Base-by-base conservation (phyloP, 2,113 vertebrate genomes). In the Nesoenas mayeri region DNA sequence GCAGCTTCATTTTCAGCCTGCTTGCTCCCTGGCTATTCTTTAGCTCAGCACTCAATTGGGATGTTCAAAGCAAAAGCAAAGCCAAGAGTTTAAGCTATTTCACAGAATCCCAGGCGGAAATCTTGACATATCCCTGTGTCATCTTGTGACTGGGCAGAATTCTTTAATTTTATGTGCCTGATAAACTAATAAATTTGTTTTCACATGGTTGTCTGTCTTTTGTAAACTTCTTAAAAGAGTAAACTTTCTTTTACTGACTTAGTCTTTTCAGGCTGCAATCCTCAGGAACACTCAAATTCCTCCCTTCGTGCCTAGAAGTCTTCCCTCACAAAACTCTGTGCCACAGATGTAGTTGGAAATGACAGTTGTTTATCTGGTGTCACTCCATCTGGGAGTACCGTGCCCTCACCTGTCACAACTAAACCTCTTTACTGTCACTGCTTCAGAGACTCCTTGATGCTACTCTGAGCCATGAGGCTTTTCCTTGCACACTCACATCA, bases 51-150 rank as follows among this genome's bases (percentile, higher is more conserved):
- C 65, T 80, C 82, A 79, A 26, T 31, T 78, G 57, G 83, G 62
- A 89, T 72, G 53, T 80, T 95, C 88, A 79, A 92, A 96, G 79
- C 16, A 74, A 95, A 91, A 92, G 48, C 11, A 3, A 94, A 96
- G 77, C 48, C 85, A 94, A 24, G 61, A 85, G 42, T 93, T 70
- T 22, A 87, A 95, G 50, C n/a, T 32, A 74, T 93, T 96, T 93
- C 82, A 72, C 80, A 94, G 95, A 60, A 66, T 90, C 66, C 74
- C 62, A 84, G 44, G 73, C 29, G 2, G 8, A 94, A 94, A 94
- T 36, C 40, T 70, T 90, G 66, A 93, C 64, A 24, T 42, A 90
- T 58, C 57, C 91, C 70, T 66, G 58, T 72, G 61, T 79, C 83
- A 91, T 80, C 79, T 93, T 1, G 0, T 87, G 87, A 91, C 79